Evolutionary conservation across 2,888 invertebrate species (phyloP), one percentile per base, ranked within the genome.

Genomic region (Hyppa rectilinea): DNA sequence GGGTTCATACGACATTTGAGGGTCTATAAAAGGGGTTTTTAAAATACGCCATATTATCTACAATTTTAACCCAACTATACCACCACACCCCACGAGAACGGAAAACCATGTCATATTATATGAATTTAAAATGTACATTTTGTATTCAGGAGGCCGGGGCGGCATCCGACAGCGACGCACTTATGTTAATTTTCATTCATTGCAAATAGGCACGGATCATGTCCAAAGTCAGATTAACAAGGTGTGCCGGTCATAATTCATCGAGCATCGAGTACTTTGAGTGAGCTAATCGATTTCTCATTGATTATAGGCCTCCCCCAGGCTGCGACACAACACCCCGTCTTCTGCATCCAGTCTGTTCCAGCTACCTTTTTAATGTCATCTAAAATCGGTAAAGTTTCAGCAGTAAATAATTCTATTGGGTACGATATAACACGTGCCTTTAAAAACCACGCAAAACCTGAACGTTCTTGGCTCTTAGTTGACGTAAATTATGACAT

Each of bases 131-230:
- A 87, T 82, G 82, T 77, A 79, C 80, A 87, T 90, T 90, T 87
- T 82, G 87, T 88, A 90, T 89, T 84, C 87, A 84, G 82, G 85
- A 87, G 87, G 86, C 82, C 85, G 66, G 71, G 80, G 71, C 78
- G 78, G 81, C 79, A 85, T 81, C 87, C 84, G 87, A 85, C 84
- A 84, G 83, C 87, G 88, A 87, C 89, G 90, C 88, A 89, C 85
- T 92, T 93, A 95, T 94, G 93, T 85, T 89, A 94, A 95, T 94
- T 86, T 89, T 89, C 88, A 94, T 94, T 95, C 91, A 95, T 95
- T 95, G 94, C 92, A 95, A 95, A 95, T 95, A 88, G 86, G 90
- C 88, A 88, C 85, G 82, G 87, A 92, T 92, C 90, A 90, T 88
- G 88, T 90, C 81, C 80, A 80, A 83, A 85, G 75, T 71, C 69